Evolutionary conservation across 1,140 invertebrate genomes (phyloP).

Genomic region (Drosophila watanabei): DNA sequence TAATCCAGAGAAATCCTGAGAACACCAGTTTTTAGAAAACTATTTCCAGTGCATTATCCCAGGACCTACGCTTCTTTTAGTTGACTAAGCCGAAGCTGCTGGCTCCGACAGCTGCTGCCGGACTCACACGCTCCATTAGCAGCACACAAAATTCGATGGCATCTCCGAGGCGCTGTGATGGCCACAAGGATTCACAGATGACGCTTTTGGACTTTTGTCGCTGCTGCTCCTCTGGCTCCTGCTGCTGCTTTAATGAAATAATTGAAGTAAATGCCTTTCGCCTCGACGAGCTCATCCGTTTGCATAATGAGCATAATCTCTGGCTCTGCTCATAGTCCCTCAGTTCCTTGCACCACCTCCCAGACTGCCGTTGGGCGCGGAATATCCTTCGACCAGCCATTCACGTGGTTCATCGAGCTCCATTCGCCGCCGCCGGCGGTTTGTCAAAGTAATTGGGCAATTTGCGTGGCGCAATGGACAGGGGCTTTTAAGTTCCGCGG

Average conservation of each 20-base stretch:
- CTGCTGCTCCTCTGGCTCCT: not conserved
- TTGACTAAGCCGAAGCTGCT: constrained; percentile 69
- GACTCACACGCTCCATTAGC: constrained; percentile 80
- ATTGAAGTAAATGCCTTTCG: constrained; percentile 72
- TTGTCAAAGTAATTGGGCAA: constrained; percentile 60
- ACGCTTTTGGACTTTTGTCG: constrained; percentile 40
- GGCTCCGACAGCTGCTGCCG: constrained; percentile 51
- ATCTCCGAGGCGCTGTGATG: constrained; percentile 35
- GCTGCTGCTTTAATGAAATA: constrained; percentile 66
- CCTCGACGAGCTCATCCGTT: constrained; percentile 41
- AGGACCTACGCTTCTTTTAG: constrained; percentile 29
- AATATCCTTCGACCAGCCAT: constrained; percentile 14
- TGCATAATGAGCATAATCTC: constrained; percentile 60
- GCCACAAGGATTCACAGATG: constrained; percentile 44
- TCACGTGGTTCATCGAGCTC: constrained; percentile 24
- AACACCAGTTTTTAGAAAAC: not conserved
- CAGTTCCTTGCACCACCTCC: not conserved
- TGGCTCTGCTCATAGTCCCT: constrained; percentile 2
- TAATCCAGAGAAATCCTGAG: not conserved
- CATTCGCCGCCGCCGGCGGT: constrained; percentile 22
- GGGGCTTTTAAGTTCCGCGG: constrained; percentile 35
- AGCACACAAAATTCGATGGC: constrained; percentile 51
- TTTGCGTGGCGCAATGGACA: constrained; percentile 16
- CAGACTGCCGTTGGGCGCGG: not conserved
- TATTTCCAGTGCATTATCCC: constrained; percentile 5